Evolutionary conservation across 2,888 invertebrate genomes (phyloP).

Genomic region (Polymixis lichenea): DNA sequence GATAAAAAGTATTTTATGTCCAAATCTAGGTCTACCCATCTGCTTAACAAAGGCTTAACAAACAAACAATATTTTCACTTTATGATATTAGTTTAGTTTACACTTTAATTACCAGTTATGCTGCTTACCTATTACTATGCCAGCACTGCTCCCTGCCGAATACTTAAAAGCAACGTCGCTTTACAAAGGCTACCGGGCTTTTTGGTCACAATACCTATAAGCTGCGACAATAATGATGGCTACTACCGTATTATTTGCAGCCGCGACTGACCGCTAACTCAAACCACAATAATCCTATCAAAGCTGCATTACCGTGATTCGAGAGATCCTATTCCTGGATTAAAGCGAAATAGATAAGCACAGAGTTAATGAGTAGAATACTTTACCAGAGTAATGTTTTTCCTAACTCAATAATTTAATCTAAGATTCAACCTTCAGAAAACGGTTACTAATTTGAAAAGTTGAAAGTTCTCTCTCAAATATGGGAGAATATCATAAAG

Average conservation of each 20-base stretch:
- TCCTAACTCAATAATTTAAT: conserved; percentile 31
- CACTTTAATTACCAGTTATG: too few species aligned
- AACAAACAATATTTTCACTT: too few species aligned
- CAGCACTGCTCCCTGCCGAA: too few species aligned
- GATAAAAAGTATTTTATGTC: too few species aligned
- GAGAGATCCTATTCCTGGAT: neutral
- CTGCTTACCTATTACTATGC: neutral
- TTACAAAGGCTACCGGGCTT: neutral
- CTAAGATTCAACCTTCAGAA: conserved; percentile 17
- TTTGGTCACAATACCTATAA: neutral
- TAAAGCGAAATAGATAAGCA: neutral
- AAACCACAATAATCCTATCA: conserved; percentile 20
- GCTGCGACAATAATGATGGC: neutral
- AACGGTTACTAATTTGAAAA: conserved; percentile 29
- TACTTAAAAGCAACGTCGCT: neutral
- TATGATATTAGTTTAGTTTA: too few species aligned
- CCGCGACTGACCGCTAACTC: neutral
- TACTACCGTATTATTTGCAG: conserved; percentile 2
- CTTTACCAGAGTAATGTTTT: conserved; percentile 17
- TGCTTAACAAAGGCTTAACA: too few species aligned
- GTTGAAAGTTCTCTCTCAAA: conserved; percentile 25
- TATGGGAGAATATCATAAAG: conserved; percentile 12
- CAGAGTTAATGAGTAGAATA: conserved; percentile 18
- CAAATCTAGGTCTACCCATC: too few species aligned
- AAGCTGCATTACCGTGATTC: conserved; percentile 11